Conservation (phyloP, 1,140 invertebrate species). For the Drusus annulatus region DNA sequence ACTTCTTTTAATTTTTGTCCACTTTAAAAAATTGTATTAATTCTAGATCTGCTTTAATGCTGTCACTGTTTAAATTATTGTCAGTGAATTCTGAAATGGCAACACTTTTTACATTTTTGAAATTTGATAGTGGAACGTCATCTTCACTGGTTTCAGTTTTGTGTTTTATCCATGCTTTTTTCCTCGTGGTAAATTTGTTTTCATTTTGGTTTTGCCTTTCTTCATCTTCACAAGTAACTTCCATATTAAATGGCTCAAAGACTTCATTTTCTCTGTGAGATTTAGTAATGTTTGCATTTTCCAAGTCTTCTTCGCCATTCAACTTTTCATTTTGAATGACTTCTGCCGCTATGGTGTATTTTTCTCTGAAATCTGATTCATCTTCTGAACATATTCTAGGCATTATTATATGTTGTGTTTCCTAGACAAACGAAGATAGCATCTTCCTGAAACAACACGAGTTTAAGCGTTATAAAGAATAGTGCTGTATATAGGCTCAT, state of each 20-base stretch:
- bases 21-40: background rate
- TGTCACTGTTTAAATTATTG: constrained; percentile 4
- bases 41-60: background rate
- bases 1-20: constrained; percentile 3
- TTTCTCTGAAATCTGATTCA: too few relatives aligned
- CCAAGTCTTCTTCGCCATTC: too few relatives aligned
- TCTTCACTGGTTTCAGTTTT: constrained; percentile 49
- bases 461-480: too few relatives aligned
- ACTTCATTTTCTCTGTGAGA: background rate
- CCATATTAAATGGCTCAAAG: constrained; percentile 30
- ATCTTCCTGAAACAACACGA: too few relatives aligned
- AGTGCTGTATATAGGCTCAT: too few relatives aligned
- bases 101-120: constrained; percentile 33
- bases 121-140: constrained; percentile 47
- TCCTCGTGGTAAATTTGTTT: background rate
- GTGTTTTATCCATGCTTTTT: background rate
- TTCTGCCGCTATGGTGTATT: too few relatives aligned
- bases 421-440: too few relatives aligned
- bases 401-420: too few relatives aligned
- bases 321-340: too few relatives aligned
- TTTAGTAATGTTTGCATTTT: background rate
- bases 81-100: background rate
- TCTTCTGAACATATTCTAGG: too few relatives aligned
- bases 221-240: constrained; percentile 38
- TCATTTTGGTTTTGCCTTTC: background rate